Percentiles rank a stretch among this genome's conserved stretches.
phyloP scores from a whole-genome alignment of 1,140 invertebrate genomes.

The Bilobella aurantiaca region DNA sequence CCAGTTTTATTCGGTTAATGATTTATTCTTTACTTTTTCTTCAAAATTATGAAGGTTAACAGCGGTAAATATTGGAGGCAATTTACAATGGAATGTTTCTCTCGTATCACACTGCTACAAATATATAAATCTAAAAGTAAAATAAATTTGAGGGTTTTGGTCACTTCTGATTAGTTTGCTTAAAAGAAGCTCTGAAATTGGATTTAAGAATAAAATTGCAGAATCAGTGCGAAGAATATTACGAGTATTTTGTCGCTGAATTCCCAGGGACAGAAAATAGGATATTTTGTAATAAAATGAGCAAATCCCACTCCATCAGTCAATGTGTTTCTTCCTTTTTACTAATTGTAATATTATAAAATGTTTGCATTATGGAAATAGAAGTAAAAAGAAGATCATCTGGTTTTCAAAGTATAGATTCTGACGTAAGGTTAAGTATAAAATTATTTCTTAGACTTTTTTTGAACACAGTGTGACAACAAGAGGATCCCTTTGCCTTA shows the following conservation, averaged over 20 bases:
- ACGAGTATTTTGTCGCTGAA: no score
- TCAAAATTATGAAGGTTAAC: slow-evolving; percentile 16
- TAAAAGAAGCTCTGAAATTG: neutral
- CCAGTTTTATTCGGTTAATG: neutral
- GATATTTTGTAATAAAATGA: no score
- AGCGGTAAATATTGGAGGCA: slow-evolving; percentile 22
- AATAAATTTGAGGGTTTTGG: no score
- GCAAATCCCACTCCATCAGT: no score
- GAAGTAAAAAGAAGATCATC: no score
- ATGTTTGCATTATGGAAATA: no score
- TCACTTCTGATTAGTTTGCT: neutral
- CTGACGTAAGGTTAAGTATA: neutral
- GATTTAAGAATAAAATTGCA: no score
- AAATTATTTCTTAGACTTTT: neutral
- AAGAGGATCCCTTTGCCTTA: neutral
- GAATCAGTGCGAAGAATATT: no score
- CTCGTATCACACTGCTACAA: slow-evolving; percentile 23
- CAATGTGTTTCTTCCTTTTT: no score
- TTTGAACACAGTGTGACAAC: neutral
- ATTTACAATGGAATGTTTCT: slow-evolving; percentile 23
- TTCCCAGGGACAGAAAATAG: no score
- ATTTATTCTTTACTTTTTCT: slow-evolving; percentile 12
- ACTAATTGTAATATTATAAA: no score
- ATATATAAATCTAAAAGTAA: neutral
- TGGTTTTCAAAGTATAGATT: neutral